Evolutionary conservation across 92 coral and sea anemone species (phyloP), one percentile per base, ranked within the genome.

Genomic region (Porites rus): DNA sequence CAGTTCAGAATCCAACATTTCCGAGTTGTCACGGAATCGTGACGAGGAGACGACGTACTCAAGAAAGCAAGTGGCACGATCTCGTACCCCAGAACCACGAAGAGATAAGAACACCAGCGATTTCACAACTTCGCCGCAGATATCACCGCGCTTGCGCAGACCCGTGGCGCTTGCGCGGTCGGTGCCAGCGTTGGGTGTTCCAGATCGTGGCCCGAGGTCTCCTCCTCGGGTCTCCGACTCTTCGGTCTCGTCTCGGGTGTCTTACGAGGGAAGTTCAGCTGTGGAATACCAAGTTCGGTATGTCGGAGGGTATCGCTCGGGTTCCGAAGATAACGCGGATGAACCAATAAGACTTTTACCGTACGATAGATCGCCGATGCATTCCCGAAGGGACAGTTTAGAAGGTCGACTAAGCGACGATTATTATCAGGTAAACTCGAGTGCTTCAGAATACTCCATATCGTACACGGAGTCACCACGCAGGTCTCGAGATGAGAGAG

Each of bases 241-340:
- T 71, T 74, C 92, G 69, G 1, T 86, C 28, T 52, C 21, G 75
- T 63, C 95, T 77, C 50, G 90, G 18, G 88, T 85, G 9, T 85
- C 88, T 53, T 85, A 85, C 62, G 83, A 85, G 76, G 88, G 88
- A 12, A 85, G 82, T 53, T 75, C 76, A 38, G 63, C 79, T 13
- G 69, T 86, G 2, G 94, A 93, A 20, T 85, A 93, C 46, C 94
- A 92, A 11, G 98, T 94, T 25, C 86, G 88, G 51, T 94, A 94
- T 78, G 78, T 94, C 50, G 98, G 98, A n/a, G 98, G 98, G n/a
- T 94, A 94, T 65, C 82, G 91, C 22, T 88, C 93, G 76, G 91
- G 83, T 16, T 83, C 88, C 88, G 88, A 85, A 85, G 75, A 75
- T 58, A 75, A 85, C 20, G 52, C 83, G 21, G 76, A 75, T 1